phyloP scores from a whole-genome alignment of 2,113 vertebrate genomes.

The Mormyrus iriodes region DNA sequence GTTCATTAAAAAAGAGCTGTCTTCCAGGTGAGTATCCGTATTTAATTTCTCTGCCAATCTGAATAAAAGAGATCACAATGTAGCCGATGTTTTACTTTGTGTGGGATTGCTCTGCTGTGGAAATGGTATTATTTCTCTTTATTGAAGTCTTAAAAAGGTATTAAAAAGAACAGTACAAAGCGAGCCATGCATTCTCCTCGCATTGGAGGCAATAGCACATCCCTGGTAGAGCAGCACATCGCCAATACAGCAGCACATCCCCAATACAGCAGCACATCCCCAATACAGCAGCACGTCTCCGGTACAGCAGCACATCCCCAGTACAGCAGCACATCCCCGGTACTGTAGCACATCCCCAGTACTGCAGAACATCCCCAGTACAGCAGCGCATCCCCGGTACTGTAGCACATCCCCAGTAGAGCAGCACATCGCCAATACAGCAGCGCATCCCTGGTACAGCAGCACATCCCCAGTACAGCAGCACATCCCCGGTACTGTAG shows the following conservation, averaged over 20 bases:
- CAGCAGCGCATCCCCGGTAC: background rate
- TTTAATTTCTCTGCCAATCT: conserved; percentile 1
- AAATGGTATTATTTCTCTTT: conserved; percentile 6
- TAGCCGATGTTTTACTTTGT: background rate
- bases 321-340: background rate
- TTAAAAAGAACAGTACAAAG: background rate
- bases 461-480: background rate
- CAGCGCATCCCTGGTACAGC: too few species aligned
- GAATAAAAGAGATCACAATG: background rate
- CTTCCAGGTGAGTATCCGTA: background rate
- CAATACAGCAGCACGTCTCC: background rate
- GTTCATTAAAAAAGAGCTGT: background rate
- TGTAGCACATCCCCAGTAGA: background rate
- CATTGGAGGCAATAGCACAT: background rate
- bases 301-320: background rate
- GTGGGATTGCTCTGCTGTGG: background rate
- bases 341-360: background rate
- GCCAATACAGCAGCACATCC: background rate
- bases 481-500: background rate
- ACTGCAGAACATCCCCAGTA: background rate
- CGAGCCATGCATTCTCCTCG: background rate
- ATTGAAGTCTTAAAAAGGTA: background rate
- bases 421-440: background rate
- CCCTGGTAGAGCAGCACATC: background rate
- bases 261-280: background rate